Evolutionary conservation across 2,888 invertebrate genomes (phyloP).

Genomic region (Hirtodrosophila cameraria): DNA sequence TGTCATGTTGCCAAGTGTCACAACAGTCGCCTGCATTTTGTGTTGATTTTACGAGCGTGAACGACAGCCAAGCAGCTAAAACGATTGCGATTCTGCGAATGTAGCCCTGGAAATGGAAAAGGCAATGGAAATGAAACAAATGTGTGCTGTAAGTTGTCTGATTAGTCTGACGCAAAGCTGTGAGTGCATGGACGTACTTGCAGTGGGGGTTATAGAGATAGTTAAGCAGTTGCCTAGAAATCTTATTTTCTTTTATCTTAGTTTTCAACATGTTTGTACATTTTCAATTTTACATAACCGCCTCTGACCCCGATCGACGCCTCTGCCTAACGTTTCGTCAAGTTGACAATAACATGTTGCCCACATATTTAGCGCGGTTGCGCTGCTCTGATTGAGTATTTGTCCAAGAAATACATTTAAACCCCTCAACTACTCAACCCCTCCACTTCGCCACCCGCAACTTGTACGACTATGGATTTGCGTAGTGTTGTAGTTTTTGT

Average conservation of each 20-base stretch:
- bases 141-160: slow-evolving; percentile 35
- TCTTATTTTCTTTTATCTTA: no score
- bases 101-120: no score
- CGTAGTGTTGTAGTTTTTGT: slow-evolving; percentile 20
- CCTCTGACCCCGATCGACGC: slow-evolving; percentile 14
- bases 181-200: slow-evolving; percentile 6
- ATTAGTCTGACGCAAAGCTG: slow-evolving; percentile 40
- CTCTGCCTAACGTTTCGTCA: slow-evolving; percentile 36
- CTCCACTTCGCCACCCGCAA: slow-evolving; percentile 13
- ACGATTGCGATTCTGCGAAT: slow-evolving; percentile 59
- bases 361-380: slow-evolving; percentile 57
- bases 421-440: background rate
- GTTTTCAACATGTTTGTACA: no score
- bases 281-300: background rate
- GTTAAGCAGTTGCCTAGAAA: no score
- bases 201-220: background rate
- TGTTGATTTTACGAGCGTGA: slow-evolving; percentile 69
- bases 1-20: slow-evolving; percentile 71
- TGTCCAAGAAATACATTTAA: slow-evolving; percentile 54
- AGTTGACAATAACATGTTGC: slow-evolving; percentile 63
- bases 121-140: slow-evolving; percentile 51
- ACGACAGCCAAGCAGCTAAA: slow-evolving; percentile 60
- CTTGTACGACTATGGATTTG: slow-evolving; percentile 31
- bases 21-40: slow-evolving; percentile 66
- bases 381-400: slow-evolving; percentile 57